phyloP scores from a whole-genome alignment of 2,888 invertebrate genomes.

The Apodemia hepburni region DNA sequence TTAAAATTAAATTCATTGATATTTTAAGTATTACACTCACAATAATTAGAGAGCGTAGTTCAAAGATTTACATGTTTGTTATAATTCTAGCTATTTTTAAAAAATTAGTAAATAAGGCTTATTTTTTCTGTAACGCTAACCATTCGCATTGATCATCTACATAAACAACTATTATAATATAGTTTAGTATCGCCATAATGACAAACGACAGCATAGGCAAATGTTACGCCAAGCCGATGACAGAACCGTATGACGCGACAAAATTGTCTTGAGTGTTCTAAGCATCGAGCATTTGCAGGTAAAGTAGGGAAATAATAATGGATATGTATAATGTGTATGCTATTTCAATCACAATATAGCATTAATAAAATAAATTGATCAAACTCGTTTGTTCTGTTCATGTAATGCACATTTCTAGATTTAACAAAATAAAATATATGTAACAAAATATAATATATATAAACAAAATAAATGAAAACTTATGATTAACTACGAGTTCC shows the following conservation, averaged over 20 bases:
- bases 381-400: too few relatives aligned
- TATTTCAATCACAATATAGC: too few relatives aligned
- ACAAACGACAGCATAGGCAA: background rate
- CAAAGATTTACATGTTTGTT: too few relatives aligned
- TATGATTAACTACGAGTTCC: too few relatives aligned
- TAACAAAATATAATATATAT: too few relatives aligned
- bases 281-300: background rate
- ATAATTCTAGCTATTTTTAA: background rate
- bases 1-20: slow-evolving; percentile 15
- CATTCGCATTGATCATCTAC: background rate
- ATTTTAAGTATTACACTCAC: background rate
- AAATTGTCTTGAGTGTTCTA: slow-evolving; percentile 1
- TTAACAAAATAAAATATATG: too few relatives aligned
- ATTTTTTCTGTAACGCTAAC: background rate
- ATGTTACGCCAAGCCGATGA: background rate
- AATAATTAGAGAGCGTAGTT: background rate
- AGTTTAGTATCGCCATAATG: background rate
- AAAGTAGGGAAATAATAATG: background rate
- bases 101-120: background rate
- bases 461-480: too few relatives aligned
- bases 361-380: too few relatives aligned
- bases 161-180: background rate
- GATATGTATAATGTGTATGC: too few relatives aligned
- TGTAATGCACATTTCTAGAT: too few relatives aligned
- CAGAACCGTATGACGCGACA: background rate